phyloP scores from a whole-genome alignment of 2,797 vertebrate species.

The Spea hammondii region DNA sequence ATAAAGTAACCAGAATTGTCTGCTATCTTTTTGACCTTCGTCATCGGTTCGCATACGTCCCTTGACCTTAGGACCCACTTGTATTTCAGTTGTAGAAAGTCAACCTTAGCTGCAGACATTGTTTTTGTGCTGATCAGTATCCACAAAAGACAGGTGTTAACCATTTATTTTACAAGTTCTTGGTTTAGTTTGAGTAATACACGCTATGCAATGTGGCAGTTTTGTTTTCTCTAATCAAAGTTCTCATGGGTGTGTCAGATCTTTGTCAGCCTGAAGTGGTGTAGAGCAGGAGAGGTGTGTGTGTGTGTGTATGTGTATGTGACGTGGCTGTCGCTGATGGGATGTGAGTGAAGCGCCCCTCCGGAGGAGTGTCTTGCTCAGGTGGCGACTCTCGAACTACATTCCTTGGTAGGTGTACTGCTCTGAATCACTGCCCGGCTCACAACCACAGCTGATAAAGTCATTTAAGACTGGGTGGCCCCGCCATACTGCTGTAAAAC shows the following conservation, averaged over 20 bases:
- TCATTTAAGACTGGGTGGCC: too few species aligned
- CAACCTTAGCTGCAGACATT: too few species aligned
- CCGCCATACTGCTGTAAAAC: too few species aligned
- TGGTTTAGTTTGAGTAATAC: too few species aligned
- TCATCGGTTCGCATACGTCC: not conserved
- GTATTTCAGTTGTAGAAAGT: not conserved
- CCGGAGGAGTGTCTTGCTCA: not conserved
- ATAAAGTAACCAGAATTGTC: not conserved
- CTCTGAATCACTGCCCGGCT: not conserved
- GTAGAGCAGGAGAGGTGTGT: slow-evolving; percentile 9
- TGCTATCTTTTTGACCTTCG: not conserved
- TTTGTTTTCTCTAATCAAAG: too few species aligned
- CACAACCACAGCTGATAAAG: too few species aligned
- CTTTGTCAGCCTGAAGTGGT: not conserved
- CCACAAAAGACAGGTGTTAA: too few species aligned
- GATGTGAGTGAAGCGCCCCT: slow-evolving; percentile 3
- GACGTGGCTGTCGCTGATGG: slow-evolving; percentile 24
- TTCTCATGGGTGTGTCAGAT: not conserved
- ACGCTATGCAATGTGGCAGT: too few species aligned
- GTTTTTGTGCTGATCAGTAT: too few species aligned
- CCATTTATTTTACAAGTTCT: too few species aligned
- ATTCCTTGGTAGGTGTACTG: not conserved
- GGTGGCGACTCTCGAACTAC: slow-evolving; percentile 6
- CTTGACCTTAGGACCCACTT: not conserved
- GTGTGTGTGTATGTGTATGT: not conserved